Evolutionary conservation across 2,113 vertebrate genomes (phyloP), one percentile per base, ranked within the genome.

Genomic region (Nothobranchius kuhntae): DNA sequence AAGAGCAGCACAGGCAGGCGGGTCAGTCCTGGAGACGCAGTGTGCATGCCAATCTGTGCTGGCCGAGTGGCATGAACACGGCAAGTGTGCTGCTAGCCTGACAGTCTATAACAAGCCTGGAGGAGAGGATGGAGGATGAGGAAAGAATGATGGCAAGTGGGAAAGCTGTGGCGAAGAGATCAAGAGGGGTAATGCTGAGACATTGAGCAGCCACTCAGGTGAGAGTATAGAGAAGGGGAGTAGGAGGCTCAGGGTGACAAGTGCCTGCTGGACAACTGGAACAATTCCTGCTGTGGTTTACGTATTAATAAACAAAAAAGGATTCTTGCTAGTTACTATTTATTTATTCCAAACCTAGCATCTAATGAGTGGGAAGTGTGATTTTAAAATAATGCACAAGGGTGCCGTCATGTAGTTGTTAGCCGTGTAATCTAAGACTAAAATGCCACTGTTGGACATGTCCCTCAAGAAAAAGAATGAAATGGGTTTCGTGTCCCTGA

Each of bases 21-120:
- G 89, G 89, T 88, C 88, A 85, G 73, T 78, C 61, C 70, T 53
- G 67, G 70, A 85, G 81, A 87, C 82, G 61, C 77, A 40, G 81
- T 75, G 80, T 81, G 88, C 88, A 90, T 91, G 88, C 85, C 89
- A 88, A 91, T 89, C 89, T 65, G 56, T 60, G 87, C 84, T 79
- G 87, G 87, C 85, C 85, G 59, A 75, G 71, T 56, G 42, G 73
- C 69, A 61, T 79, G 82, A 89, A 83, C 85, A 8, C 82, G 63
- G 84, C 72, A n/a, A 76, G 84, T 24, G 75, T 55, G 45, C 83
- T 52, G 73, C 85, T 50, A 60, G 81, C 71, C 80, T 76, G 84
- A 79, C 82, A 82, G 84, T 66, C 85, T 76, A 82, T 74, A 80
- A 75, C 77, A 14, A 87, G 68, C 63, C 24, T 17, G 69, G 68